These are phyloP conservation scores for Python bivittatus DNA, from an alignment of 2,113 vertebrate genomes.

Conservation along the genomic window DNA sequence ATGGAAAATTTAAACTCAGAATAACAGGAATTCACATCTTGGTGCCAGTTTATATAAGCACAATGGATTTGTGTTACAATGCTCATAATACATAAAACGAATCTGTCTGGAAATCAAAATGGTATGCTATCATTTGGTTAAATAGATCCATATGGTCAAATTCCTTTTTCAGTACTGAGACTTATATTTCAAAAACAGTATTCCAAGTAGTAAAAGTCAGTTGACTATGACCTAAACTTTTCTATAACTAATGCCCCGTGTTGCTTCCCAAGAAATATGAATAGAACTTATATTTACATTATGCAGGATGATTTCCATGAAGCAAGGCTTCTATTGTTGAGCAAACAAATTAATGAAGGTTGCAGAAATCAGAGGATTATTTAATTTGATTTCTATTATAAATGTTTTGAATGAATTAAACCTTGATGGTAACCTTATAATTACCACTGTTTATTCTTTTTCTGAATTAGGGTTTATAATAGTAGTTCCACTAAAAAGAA, in stretches of 20 bases:
- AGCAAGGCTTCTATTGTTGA: not conserved
- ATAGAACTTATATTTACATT: slow-evolving; percentile 7
- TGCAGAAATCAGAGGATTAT: not conserved
- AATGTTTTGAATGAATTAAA: slow-evolving; percentile 2
- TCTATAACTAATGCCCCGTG: slow-evolving; percentile 14
- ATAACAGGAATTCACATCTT: slow-evolving; percentile 48
- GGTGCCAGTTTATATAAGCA: slow-evolving; percentile 52
- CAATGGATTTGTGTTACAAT: slow-evolving; percentile 48
- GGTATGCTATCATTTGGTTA: slow-evolving; percentile 36
- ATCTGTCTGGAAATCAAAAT: slow-evolving; percentile 24
- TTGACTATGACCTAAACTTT: slow-evolving; percentile 29
- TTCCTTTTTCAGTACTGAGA: slow-evolving; percentile 13
- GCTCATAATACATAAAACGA: slow-evolving; percentile 37
- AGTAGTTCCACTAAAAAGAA: slow-evolving; percentile 24
- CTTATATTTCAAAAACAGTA: slow-evolving; percentile 9
- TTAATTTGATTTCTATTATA: slow-evolving; percentile 7
- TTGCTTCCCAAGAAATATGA: slow-evolving; percentile 17
- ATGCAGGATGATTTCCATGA: not conserved
- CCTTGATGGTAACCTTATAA: slow-evolving; percentile 17
- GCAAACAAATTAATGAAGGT: not conserved
- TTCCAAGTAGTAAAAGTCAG: slow-evolving; percentile 36
- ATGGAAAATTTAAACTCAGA: slow-evolving; percentile 36
- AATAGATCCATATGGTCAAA: slow-evolving; percentile 48
- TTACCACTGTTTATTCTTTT: slow-evolving; percentile 13
- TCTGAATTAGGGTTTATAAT: slow-evolving; percentile 7